Percentiles rank a stretch among this genome's conserved stretches.
Evolutionary conservation across 2,797 vertebrate genomes (phyloP).

Genomic region (Uromys caudimaculatus): DNA sequence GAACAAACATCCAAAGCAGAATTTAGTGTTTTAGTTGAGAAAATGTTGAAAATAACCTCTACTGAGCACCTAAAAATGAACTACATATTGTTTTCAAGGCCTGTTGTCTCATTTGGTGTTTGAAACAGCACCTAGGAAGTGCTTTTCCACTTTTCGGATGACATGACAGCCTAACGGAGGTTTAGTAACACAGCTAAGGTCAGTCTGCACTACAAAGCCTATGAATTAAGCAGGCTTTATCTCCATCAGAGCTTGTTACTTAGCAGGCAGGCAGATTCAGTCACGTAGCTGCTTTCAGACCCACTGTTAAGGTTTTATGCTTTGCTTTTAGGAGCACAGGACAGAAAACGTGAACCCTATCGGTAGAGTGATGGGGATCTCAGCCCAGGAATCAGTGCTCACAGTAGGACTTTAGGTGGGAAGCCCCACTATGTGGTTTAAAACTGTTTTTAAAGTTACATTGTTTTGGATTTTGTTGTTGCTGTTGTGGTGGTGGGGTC

Average conservation of each 20-base stretch:
- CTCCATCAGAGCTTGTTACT: neutral
- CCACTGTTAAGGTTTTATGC: neutral
- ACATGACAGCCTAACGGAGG: neutral
- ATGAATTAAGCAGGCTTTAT: neutral
- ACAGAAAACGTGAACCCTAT: neutral
- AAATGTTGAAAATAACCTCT: slow-evolving; percentile 31
- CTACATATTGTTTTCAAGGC: neutral
- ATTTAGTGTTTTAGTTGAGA: slow-evolving; percentile 18
- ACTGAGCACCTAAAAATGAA: slow-evolving; percentile 36
- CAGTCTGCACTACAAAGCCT: slow-evolving; percentile 31
- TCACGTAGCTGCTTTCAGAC: neutral
- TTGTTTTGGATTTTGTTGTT: neutral
- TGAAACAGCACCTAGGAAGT: neutral
- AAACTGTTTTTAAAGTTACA: neutral
- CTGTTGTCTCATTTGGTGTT: neutral
- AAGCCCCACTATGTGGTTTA: neutral
- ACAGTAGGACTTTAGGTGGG: neutral
- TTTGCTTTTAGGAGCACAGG: neutral
- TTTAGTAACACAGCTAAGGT: slow-evolving; percentile 9
- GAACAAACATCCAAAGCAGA: neutral
- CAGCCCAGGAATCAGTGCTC: neutral
- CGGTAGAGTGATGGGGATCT: neutral
- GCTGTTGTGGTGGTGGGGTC: neutral
- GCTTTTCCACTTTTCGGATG: slow-evolving; percentile 35
- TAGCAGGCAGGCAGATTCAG: slow-evolving; percentile 8